Base-by-base conservation (phyloP, 2,113 vertebrate genomes). In the Thryonomys swinderianus region DNA sequence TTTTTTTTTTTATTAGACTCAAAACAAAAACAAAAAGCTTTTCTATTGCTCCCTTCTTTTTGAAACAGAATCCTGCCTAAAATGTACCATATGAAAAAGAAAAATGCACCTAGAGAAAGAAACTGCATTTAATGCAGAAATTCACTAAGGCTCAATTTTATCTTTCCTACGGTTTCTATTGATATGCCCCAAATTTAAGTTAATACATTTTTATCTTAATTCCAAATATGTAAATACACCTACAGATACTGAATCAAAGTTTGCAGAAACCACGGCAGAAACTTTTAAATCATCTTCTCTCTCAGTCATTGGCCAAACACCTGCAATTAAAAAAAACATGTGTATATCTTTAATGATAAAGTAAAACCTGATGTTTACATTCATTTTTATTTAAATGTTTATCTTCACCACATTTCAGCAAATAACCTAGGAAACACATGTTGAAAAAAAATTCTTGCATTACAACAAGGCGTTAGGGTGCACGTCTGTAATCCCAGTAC, bases 191-290 rank as follows among this genome's bases (percentile, higher is more conserved):
- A n/a, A 88, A 82, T 84, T 90, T n/a, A 97, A 78, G 74, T 17
- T 53, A 78, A 45, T 16, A 55, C 6, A 84, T 71, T 90, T 13
- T 94, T 21, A 73, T 23, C 27, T 64, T 25, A 84, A 67, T 81
- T 85, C 32, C 34, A 95, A 37, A 48, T n/a, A 37, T 69, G 42
- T 27, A 34, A 73, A 91, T 78, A 59, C 83, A 96, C 98, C 61
- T 99, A 99, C 99, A 98, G 99, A 99, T 69, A 98, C 97, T 32
- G 73, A 48, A 76, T 76, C 99, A 97, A 99, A 97, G 93, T 95
- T 96, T 3, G 99, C 84, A 8, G 73, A 76, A 76, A 76, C 99
- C 6, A 95, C 27, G 12, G 98, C 98, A 42, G 96, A 98, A 80
- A 99, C 93, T 48, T 78, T 98, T 85, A 99, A 78, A 88, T 99